These are phyloP conservation scores for Araneus ventricosus DNA, from an alignment of 1,140 invertebrate genomes.

Conservation along the genomic window DNA sequence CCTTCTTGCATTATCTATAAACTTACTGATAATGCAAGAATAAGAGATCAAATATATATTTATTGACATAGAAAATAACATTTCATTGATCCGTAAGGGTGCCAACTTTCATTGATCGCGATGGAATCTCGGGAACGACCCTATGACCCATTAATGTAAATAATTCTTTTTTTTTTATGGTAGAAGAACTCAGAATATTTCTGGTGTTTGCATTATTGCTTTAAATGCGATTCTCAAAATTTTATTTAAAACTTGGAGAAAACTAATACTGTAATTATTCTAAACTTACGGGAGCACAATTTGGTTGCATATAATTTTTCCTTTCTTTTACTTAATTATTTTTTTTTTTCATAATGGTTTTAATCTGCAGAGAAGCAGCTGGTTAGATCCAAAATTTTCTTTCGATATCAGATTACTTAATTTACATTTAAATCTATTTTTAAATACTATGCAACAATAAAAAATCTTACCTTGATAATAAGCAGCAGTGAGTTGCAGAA, in stretches of 20 bases:
- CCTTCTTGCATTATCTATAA: too few relatives aligned
- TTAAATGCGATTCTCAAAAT: too few relatives aligned
- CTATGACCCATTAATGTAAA: not conserved
- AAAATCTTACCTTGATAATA: constrained; percentile 23
- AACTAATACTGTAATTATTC: too few relatives aligned
- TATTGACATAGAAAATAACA: not conserved
- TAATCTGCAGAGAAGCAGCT: too few relatives aligned
- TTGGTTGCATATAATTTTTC: too few relatives aligned
- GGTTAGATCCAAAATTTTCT: too few relatives aligned
- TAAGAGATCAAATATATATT: not conserved
- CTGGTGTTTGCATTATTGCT: too few relatives aligned
- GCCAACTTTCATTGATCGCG: not conserved
- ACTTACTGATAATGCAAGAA: not conserved
- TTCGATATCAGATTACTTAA: too few relatives aligned
- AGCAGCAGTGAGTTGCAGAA: not conserved
- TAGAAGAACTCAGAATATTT: not conserved
- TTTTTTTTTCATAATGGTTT: too few relatives aligned
- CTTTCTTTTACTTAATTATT: too few relatives aligned
- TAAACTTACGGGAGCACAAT: too few relatives aligned
- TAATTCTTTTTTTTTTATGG: not conserved
- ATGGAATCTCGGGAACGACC: not conserved
- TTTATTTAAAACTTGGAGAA: too few relatives aligned
- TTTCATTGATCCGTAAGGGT: not conserved
- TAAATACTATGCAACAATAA: not conserved
- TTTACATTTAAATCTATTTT: not conserved